Base-by-base conservation (phyloP, 2,888 invertebrate species). In the Malacosoma neustria region DNA sequence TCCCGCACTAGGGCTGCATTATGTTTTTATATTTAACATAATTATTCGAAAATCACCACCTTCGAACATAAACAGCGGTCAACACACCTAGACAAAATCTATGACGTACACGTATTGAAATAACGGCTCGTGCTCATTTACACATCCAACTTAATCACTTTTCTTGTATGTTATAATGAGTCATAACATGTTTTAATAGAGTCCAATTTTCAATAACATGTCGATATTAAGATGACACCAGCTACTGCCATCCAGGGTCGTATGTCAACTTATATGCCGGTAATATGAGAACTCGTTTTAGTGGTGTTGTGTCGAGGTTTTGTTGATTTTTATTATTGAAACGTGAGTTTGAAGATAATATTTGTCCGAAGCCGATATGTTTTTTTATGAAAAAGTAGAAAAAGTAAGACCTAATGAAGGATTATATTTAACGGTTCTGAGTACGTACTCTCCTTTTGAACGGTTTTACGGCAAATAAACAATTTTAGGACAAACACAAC, bases 41-140 rank as follows among this genome's bases (percentile, higher is more conserved):
- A n/a, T n/a, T n/a, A n/a, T n/a, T 22, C 22, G 22, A 22, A 4
- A 22, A 9, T 22, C 22, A 22, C 7, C 4, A 9, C 22, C 2
- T 60, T 61, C 61, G 65, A 58, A 66, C 57, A 60, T 61, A 64
- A 63, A 59, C 54, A 57, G 45, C 50, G 58, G 58, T 61, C 57
- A 66, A 62, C 55, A 51, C 49, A 49, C 53, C 51, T 56, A 52
- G 72, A 65, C 71, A 72, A 75, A 70, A 67, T 58, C 57, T 63
- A 62, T 65, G 77, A 80, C 79, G 77, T 61, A 69, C 22, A 22
- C 22, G 22, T 22, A 22, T 22, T 22, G 5, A 5, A 59, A 64
- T 76, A 82, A 82, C 82, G 81, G 81, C 53, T 48, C 51, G 72
- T 57, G 61, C 79, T 69, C 70, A 72, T 76, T 80, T 69, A 62